Base-by-base conservation (phyloP, 2,888 invertebrate species). In the Tiliacea aurago region DNA sequence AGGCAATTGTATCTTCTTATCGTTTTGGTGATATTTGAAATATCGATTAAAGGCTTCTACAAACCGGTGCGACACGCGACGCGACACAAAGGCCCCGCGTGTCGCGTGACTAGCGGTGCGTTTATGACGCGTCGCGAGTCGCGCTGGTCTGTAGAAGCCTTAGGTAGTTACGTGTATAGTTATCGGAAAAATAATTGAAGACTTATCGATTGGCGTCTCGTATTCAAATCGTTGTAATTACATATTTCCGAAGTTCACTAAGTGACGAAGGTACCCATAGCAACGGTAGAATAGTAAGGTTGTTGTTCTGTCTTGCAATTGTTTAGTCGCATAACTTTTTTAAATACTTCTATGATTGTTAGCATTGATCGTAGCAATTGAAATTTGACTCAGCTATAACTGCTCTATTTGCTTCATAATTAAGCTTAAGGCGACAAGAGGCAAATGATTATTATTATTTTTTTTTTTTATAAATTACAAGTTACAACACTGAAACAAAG, bases 1-100 rank as follows among this genome's bases (percentile, higher is more conserved):
- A 23, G 11, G 23, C 11, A 0, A n/a, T 4, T n/a, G 11, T n/a
- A n/a, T 2, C 5, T n/a, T n/a, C n/a, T 0, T 1, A 23, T 53
- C 5, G 13, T 13, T 53, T 13, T 23, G 23, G 23, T 2, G 53
- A 53, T 23, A 6, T 11, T 23, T 53, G 23, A 23, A 51, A 51
- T 23, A 51, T 23, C n/a, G 51, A 51, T 51, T 28, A n/a, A n/a
- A n/a, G n/a, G n/a, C n/a, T n/a, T n/a, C n/a, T n/a, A n/a, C n/a
- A n/a, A n/a, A n/a, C n/a, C n/a, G n/a, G n/a, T n/a, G n/a, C n/a
- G n/a, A n/a, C n/a, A n/a, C n/a, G n/a, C n/a, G n/a, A n/a, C n/a
- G n/a, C n/a, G n/a, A n/a, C n/a, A n/a, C n/a, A n/a, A n/a, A n/a
- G n/a, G n/a, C n/a, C n/a, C n/a, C n/a, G n/a, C n/a, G n/a, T n/a